Evolutionary conservation across 2,113 vertebrate species (phyloP).

Genomic region (Cephalopterus ornatus): DNA sequence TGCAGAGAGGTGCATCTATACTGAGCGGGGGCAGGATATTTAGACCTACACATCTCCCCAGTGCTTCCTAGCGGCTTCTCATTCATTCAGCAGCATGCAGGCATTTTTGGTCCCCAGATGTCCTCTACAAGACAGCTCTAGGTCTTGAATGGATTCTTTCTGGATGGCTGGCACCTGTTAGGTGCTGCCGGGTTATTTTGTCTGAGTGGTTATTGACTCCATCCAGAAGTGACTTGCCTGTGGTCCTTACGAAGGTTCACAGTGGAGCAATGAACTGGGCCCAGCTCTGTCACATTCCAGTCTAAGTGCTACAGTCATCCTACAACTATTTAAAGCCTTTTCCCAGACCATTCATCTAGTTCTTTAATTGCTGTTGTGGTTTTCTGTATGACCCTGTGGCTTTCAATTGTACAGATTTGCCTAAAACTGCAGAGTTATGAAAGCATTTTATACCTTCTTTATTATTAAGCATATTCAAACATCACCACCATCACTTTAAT

Average conservation of each 20-base stretch:
- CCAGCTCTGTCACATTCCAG: background rate
- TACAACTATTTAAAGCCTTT: background rate
- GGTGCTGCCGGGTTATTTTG: background rate
- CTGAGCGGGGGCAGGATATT: background rate
- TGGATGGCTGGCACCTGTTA: background rate
- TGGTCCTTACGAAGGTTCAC: background rate
- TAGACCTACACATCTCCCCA: background rate
- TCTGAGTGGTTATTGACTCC: background rate
- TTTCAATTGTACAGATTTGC: background rate
- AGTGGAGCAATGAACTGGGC: background rate
- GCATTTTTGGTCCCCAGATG: background rate
- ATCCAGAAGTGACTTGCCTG: background rate
- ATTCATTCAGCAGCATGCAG: fast-evolving
- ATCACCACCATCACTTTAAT: background rate
- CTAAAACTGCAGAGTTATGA: background rate
- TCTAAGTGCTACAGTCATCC: background rate
- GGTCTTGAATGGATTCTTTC: background rate
- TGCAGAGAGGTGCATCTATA: background rate
- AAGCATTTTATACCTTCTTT: background rate
- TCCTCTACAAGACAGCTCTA: background rate
- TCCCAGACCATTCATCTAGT: background rate
- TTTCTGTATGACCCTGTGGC: background rate
- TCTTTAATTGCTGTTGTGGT: background rate
- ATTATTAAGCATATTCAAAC: background rate
- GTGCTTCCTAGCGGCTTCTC: background rate